Conservation (phyloP, 2,888 invertebrate species). For the Craniophora ligustri region DNA sequence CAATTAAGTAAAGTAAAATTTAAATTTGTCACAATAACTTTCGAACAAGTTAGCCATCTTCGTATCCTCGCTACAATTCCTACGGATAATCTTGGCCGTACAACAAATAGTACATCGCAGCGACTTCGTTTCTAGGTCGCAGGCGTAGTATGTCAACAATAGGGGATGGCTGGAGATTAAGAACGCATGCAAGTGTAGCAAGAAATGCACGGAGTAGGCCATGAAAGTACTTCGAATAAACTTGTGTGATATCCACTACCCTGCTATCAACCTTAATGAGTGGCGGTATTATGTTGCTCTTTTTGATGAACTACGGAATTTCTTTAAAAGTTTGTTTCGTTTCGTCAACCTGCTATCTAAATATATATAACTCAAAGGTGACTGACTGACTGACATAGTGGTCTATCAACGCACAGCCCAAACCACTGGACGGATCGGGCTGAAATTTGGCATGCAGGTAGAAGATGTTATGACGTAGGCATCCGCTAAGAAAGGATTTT, state of each 20-base stretch:
- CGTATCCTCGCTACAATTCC: constrained; percentile 25
- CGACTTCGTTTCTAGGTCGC: constrained; percentile 70
- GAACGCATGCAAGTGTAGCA: constrained; percentile 59
- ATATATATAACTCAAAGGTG: too few relatives aligned
- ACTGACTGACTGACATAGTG: too few relatives aligned
- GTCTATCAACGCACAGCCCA: too few relatives aligned
- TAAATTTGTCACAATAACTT: background rate
- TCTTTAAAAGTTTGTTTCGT: too few relatives aligned
- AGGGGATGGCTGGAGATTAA: constrained; percentile 68
- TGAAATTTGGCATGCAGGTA: too few relatives aligned
- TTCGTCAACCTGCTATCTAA: too few relatives aligned
- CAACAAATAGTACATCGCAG: constrained; percentile 34
- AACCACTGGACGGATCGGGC: too few relatives aligned
- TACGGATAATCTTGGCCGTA: constrained; percentile 29
- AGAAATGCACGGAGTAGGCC: constrained; percentile 40
- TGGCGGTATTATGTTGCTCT: constrained; percentile 28
- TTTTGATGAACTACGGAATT: too few relatives aligned
- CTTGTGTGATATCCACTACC: constrained; percentile 34
- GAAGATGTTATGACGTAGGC: too few relatives aligned
- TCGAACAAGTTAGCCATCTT: constrained; percentile 5
- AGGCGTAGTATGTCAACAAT: constrained; percentile 71
- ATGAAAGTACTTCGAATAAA: constrained; percentile 26
- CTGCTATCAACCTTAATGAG: constrained; percentile 29
- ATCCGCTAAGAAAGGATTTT: too few relatives aligned
- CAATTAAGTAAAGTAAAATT: too few relatives aligned